Evolutionary conservation across 2,888 invertebrate species (phyloP), one percentile per base, ranked within the genome.

Genomic region (Troides oblongomaculatus): DNA sequence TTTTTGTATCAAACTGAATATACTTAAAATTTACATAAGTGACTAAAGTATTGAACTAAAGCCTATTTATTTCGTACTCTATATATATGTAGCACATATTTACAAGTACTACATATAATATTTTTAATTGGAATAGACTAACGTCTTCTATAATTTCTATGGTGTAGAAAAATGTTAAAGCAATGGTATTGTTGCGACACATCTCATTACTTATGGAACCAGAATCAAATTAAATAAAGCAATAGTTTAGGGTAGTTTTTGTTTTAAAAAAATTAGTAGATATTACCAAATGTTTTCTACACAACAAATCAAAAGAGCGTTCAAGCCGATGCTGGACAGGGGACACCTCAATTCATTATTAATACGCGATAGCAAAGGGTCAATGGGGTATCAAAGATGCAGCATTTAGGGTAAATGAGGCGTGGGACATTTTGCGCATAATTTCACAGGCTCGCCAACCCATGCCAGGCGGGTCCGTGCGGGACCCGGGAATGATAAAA

Each of bases 361-460:
- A 84, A 87, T 86, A 84, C 78, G 71, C 78, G 80, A 80, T 80
- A 78, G 76, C 78, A 79, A 83, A 83, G 86, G 84, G 86, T 87
- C 86, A 86, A 85, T 83, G 82, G 82, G 81, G 83, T 84, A 84
- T 82, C 82, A 81, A 82, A 83, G 86, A 85, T 83, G 86, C 84
- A 82, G 77, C 85, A 84, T 85, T 87, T 85, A 87, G 79, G 82
- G 82, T 82, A 87, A 91, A 90, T 87, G 90, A 89, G 84, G 85
- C 90, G 86, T 86, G 81, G 85, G 85, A 81, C 79, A 87, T 90
- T 87, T 89, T 77, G 82, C 90, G 89, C 86, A 84, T 89, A 89
- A 91, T 90, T 89, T 85, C 80, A 83, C 84, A 80, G 77, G 76
- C 78, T 76, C 78, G 78, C 78, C 78, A 68, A 67, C 72, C 64